Evolutionary conservation across 1,140 invertebrate genomes (phyloP).

Genomic region (Plodia interpunctella): DNA sequence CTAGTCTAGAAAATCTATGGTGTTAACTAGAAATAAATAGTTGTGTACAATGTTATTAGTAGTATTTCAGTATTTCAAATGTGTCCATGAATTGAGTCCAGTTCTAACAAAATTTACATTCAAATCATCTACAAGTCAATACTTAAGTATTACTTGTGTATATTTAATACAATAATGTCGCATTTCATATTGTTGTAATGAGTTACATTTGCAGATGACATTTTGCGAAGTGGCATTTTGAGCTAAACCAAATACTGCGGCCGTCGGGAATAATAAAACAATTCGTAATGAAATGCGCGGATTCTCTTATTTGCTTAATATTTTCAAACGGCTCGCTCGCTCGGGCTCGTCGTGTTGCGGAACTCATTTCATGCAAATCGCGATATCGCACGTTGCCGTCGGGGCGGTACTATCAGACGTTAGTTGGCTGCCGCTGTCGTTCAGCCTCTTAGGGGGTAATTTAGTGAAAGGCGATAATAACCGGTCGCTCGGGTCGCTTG

Average conservation of each 20-base stretch:
- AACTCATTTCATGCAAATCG: conserved; percentile 61
- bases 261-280: conserved; percentile 33
- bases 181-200: too few relatives aligned
- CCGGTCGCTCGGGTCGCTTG: conserved; percentile 23
- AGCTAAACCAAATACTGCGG: conserved; percentile 8
- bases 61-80: too few relatives aligned
- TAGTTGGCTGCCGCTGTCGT: conserved; percentile 19
- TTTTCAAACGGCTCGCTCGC: conserved; percentile 20
- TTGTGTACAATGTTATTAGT: too few relatives aligned
- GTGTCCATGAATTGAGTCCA: too few relatives aligned
- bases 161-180: too few relatives aligned
- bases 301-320: conserved; percentile 33
- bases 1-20: conserved; percentile 24
- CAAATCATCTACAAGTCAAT: too few relatives aligned
- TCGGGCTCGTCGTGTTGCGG: conserved; percentile 17
- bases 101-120: too few relatives aligned
- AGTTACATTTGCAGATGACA: too few relatives aligned
- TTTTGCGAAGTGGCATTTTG: too few relatives aligned
- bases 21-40: too few relatives aligned
- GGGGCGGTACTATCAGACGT: conserved; percentile 22
- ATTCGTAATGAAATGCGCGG: conserved; percentile 29
- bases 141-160: too few relatives aligned
- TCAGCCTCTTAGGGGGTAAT: conserved; percentile 27
- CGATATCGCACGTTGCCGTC: conserved; percentile 28
- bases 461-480: conserved; percentile 36